These are phyloP conservation scores for Tetragnatha montana DNA, from an alignment of 2,888 invertebrate genomes.

Conservation along the genomic window DNA sequence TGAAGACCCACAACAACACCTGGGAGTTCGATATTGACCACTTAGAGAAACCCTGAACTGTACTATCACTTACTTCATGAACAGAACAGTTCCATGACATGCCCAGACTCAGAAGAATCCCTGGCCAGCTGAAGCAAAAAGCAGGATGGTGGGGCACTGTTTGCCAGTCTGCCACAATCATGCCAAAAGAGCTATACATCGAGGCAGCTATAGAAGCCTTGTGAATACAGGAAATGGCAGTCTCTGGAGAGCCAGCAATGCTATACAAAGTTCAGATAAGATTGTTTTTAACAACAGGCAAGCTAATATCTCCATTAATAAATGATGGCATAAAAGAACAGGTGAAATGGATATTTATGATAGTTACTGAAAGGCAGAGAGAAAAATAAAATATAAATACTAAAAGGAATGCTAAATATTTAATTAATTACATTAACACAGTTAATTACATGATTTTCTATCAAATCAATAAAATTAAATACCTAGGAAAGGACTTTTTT, in stretches of 20 bases:
- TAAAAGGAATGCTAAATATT: no score
- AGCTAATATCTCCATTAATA: not conserved
- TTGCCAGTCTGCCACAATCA: constrained; percentile 81
- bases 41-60: no score
- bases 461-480: no score
- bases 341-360: not conserved
- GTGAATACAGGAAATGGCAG: constrained; percentile 80
- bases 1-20: no score
- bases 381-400: not conserved
- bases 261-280: constrained; percentile 74
- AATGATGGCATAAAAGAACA: not conserved
- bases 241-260: constrained; percentile 81
- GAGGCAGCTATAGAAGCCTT: constrained; percentile 79
- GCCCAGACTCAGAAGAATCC: constrained; percentile 80
- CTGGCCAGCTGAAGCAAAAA: constrained; percentile 80
- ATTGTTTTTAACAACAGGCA: not conserved
- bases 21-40: no score
- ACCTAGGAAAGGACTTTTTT: no score
- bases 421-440: no score
- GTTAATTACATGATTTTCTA: no score
- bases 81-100: constrained; percentile 80
- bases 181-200: constrained; percentile 77
- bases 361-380: not conserved
- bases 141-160: constrained; percentile 80
- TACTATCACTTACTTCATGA: constrained; percentile 75